Evolutionary conservation across 2,888 invertebrate species (phyloP), one percentile per base, ranked within the genome.

Genomic region (Apamea epomidion): DNA sequence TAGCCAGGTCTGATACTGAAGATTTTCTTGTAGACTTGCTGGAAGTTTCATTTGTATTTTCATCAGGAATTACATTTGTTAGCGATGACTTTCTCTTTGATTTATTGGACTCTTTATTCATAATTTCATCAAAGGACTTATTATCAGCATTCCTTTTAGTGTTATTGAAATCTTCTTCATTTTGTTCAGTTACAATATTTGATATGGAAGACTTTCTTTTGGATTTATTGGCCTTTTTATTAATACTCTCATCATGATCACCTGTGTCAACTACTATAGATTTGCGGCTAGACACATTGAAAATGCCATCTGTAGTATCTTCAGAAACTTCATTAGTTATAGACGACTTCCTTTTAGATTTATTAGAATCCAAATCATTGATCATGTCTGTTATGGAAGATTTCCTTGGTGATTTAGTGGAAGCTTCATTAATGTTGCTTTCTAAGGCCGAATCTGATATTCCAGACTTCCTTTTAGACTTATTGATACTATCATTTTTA

Each of bases 401-500:
- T 60, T 89, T 89, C 74, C 72, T 87, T 74, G 81, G 74, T 10
- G 84, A 84, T 48, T 85, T 83, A 25, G 80, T 75, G 4, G 60
- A 58, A n/a, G n/a, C 74, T 10, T 74, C 75, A 65, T 79, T 60
- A 70, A 64, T 25, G 16, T 10, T 78, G 10, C 65, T 69, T 42
- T 74, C 79, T 74, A 32, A 37, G 29, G 32, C 54, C 4, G 42
- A 51, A 60, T 78, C 74, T 72, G 81, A 29, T 51, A 81, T 71
- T 51, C 45, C 37, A 62, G 85, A 89, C n/a, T 85, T 87, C 54
- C 80, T 80, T 81, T 86, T 86, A 54, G 88, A 88, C 54, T 86
- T 87, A 54, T 89, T 87, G 32, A 85, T 78, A 78, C 72, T 87
- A 79, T 90, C 76, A 77, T 84, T 88, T 70, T 87, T 80, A n/a